phyloP scores from a whole-genome alignment of 2,888 invertebrate species.

The Ormyrus rosae region DNA sequence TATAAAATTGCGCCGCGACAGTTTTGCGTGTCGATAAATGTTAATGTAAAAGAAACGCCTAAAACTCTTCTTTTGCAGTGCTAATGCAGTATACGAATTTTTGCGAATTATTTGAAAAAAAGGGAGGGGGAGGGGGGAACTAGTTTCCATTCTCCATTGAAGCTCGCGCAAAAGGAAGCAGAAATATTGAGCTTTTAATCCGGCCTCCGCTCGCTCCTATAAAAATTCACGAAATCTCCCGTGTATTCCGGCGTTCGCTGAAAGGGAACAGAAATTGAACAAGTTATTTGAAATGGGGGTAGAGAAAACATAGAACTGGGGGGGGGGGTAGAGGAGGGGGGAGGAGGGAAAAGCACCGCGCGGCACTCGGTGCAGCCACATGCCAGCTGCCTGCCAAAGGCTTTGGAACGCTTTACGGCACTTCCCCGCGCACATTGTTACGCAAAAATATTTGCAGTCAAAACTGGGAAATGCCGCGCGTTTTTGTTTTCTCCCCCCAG shows the following conservation, averaged over 20 bases:
- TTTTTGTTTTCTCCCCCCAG: too few relatives aligned
- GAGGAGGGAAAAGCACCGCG: background rate
- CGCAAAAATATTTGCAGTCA: background rate
- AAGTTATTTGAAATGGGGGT: too few relatives aligned
- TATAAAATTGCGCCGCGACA: too few relatives aligned
- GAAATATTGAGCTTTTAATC: conserved; percentile 1
- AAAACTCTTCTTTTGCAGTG: too few relatives aligned
- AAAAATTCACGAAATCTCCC: conserved; percentile 1
- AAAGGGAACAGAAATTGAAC: background rate
- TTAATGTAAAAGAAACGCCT: too few relatives aligned
- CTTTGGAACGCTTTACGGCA: background rate
- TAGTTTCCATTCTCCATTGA: too few relatives aligned
- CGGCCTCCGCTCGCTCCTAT: background rate
- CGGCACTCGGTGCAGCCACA: conserved; percentile 9
- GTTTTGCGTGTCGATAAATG: too few relatives aligned
- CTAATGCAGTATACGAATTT: too few relatives aligned
- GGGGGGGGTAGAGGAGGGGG: background rate
- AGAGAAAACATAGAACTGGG: background rate
- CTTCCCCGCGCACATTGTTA: background rate
- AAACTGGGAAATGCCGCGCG: background rate
- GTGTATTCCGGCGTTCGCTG: background rate
- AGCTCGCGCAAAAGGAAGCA: background rate
- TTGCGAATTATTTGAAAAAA: too few relatives aligned
- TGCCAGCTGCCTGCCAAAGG: background rate
- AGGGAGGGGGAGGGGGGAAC: too few relatives aligned